Conservation (phyloP, 2,797 vertebrate genomes). For the Sitta carolinensis region DNA sequence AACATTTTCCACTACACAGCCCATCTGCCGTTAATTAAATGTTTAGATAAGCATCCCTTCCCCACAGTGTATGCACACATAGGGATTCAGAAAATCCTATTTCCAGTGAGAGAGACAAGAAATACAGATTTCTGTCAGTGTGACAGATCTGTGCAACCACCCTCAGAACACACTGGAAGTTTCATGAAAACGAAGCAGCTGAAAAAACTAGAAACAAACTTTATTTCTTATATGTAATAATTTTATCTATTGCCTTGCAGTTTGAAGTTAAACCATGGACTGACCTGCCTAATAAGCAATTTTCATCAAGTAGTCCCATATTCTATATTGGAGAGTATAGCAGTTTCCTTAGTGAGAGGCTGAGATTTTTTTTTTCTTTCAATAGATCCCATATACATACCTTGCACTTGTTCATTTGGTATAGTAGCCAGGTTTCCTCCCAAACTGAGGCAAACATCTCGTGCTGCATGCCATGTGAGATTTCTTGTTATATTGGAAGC, state of each 20-base stretch:
- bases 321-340: background rate
- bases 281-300: background rate
- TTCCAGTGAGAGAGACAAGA: background rate
- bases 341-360: background rate
- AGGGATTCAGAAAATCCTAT: background rate
- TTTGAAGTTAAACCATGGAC: background rate
- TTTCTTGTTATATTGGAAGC: conserved; percentile 55
- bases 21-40: background rate
- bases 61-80: background rate
- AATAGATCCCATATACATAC: conserved; percentile 59
- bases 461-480: conserved; percentile 80
- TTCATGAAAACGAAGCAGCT: background rate
- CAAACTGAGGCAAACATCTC: conserved; percentile 74
- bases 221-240: background rate
- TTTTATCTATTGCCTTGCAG: background rate
- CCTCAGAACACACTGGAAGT: background rate
- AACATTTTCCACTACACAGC: background rate
- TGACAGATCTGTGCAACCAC: background rate
- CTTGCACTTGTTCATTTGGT: conserved; percentile 81
- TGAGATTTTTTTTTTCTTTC: background rate
- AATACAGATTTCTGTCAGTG: background rate
- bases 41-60: background rate
- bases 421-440: conserved; percentile 89
- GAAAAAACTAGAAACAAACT: background rate
- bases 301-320: background rate